A percentile compares a stretch with the other conserved stretches of the same genome.
phyloP scores from a whole-genome alignment of 1,140 invertebrate species.

The Drosophila mauritiana region DNA sequence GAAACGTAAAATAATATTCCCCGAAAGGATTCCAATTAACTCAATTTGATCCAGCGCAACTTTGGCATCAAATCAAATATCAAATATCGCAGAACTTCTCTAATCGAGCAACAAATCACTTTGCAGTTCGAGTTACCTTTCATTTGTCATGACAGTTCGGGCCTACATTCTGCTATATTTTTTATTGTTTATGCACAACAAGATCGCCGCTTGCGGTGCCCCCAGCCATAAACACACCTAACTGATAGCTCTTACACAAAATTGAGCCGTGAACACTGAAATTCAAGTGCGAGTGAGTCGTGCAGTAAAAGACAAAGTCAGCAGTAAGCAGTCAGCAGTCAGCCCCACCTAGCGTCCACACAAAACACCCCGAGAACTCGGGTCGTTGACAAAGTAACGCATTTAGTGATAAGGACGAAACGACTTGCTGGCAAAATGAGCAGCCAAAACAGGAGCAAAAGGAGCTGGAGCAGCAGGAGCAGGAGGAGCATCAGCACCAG shows the following conservation, averaged over 20 bases:
- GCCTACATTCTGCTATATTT: conserved; percentile 54
- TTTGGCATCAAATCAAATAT: conserved; percentile 30
- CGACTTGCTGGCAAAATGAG: conserved; percentile 66
- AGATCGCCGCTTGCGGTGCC: conserved; percentile 33
- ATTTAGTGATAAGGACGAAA: conserved; percentile 68
- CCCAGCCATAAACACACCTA: conserved; percentile 39
- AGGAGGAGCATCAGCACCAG: conserved; percentile 17
- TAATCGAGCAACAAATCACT: conserved; percentile 10
- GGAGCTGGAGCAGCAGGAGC: conserved; percentile 2
- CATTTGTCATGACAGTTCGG: conserved; percentile 58
- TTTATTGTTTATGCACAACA: conserved; percentile 56
- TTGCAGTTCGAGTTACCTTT: conserved; percentile 20
- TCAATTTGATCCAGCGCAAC: conserved; percentile 12
- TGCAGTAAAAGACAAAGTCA: conserved; percentile 63
- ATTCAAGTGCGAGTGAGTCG: conserved; percentile 51
- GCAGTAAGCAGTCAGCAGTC: background rate
- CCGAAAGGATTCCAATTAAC: conserved; percentile 3
- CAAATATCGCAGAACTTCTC: conserved; percentile 14
- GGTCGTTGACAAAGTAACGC: conserved; percentile 80
- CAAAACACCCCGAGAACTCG: conserved; percentile 37
- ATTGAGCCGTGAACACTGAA: conserved; percentile 51
- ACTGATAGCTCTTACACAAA: conserved; percentile 22
- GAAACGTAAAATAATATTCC: conserved; percentile 38
- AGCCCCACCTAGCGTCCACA: conserved; percentile 43
- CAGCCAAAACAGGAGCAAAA: conserved; percentile 37